Base-by-base conservation (phyloP, 92 coral and sea anemone genomes). In the Porites rus region DNA sequence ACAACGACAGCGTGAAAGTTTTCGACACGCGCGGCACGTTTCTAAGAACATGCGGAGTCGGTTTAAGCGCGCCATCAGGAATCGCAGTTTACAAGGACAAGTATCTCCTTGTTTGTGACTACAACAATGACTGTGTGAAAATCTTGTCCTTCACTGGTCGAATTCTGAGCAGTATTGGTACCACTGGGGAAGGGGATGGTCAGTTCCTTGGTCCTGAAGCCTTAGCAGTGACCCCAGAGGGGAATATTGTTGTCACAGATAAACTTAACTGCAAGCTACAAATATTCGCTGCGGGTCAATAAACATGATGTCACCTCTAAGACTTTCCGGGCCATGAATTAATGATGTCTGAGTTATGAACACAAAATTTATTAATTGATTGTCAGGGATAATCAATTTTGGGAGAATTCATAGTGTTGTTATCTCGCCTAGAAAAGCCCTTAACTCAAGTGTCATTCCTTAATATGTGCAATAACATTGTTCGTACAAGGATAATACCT, bases 171-270 rank as follows among this genome's bases (percentile, higher is more conserved):
- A 79, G 78, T 71, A 90, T 94, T 90, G 98, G 95, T 10, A 74
- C 77, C 46, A 78, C 77, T 58, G 98, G 98, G 14, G 86, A 94
- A n/a, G 91, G 88, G 17, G 84, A 71, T 8, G 93, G 93, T 8
- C 85, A 92, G 79, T 94, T 92, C 68, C 87, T 78, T 65, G 95
- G 98, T 43, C 98, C 98, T 8, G 95, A 90, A 67, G 95, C 95
- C 21, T 63, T 94, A 8, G 86, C 89, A 9, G 98, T 90, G 16
- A 66, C 89, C 20, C 76, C 86, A 6, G 91, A 94, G 18, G 92
- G 92, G 22, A 71, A 72, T n/a, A 85, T 94, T 17, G 83, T 74
- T 2, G 95, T 94, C 6, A 93, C 86, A 3, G 98, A 94, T 63
- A 92, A 92, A 65, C 85, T 90, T 7, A 94, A 94, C 82, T 75